Base-by-base conservation (phyloP, 2,113 vertebrate genomes). In the Otolemur garnettii region DNA sequence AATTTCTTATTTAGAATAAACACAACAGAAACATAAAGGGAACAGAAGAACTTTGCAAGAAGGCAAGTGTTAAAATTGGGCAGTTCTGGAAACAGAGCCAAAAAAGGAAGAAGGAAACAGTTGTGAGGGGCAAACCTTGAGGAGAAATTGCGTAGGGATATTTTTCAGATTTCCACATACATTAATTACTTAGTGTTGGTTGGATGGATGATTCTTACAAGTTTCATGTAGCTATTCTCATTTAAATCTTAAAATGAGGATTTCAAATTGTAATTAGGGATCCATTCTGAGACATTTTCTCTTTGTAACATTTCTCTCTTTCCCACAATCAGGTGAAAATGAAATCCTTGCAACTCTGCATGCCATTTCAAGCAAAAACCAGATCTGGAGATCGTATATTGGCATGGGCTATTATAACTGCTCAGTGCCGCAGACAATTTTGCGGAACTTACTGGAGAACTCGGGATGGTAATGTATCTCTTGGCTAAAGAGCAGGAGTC, bases 351-450 rank as follows among this genome's bases (percentile, higher is more conserved):
- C 99, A 86, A 98, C 98, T 17, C 98, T 99, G 0, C 98, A 99
- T 94, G 99, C 98, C 96, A 99, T 99, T 96, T 99, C 99, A 94
- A 99, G 98, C 93, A 99, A 98, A 98, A 99, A 99, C 98, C 99
- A 99, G 98, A 97, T 99, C 17, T 99, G 99, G 99, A 98, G 99
- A 53, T 99, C 99, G 3, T 99, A 99, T 57, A 99, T 99, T 60
- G 99, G 99, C 94, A 99, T 99, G 99, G 99, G 99, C 79, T 99
- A 99, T 98, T 99, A 99, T 97, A 99, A 99, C 98, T 99, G 99
- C 97, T 99, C 99, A 0, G 99, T 99, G 33, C 99, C 99, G 0
- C 99, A 99, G 18, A 98, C 99, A 87, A 99, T 99, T 83, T 97
- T 99, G 83, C 98, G 99, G 33, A 99, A 99, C 96, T 98, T 99